phyloP scores from a whole-genome alignment of 53 echinoderm and acorn worm species.

The Temnopleurus reevesii region DNA sequence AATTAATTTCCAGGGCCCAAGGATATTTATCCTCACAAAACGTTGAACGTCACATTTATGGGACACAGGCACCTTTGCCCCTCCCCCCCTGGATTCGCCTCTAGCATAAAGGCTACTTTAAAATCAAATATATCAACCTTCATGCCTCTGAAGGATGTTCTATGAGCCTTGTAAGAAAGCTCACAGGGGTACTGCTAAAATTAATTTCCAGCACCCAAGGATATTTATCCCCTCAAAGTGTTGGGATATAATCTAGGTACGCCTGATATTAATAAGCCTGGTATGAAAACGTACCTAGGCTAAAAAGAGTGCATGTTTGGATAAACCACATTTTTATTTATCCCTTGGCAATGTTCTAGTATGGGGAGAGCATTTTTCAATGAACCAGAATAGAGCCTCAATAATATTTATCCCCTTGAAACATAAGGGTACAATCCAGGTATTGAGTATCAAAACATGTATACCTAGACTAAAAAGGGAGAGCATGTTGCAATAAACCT shows the following conservation, averaged over 20 bases:
- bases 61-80: neutral
- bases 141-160: neutral
- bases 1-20: too few relatives aligned
- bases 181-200: neutral
- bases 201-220: constrained; percentile 5
- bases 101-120: neutral
- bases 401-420: too few relatives aligned
- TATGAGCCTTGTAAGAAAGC: neutral
- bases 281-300: neutral
- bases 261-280: constrained; percentile 28
- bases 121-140: neutral
- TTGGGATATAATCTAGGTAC: neutral
- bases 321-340: neutral
- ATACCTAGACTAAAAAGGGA: too few relatives aligned
- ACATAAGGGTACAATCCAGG: too few relatives aligned
- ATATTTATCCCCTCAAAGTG: neutral
- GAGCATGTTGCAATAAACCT: too few relatives aligned
- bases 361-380: neutral
- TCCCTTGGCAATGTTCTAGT: neutral
- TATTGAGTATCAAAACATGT: too few relatives aligned
- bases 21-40: too few relatives aligned
- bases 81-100: neutral
- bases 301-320: neutral
- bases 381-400: too few relatives aligned
- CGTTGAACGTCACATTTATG: too few relatives aligned